Percentiles rank a stretch among this genome's conserved stretches.
phyloP scores from a whole-genome alignment of 2,888 invertebrate genomes.

The Saturnia pavonia region DNA sequence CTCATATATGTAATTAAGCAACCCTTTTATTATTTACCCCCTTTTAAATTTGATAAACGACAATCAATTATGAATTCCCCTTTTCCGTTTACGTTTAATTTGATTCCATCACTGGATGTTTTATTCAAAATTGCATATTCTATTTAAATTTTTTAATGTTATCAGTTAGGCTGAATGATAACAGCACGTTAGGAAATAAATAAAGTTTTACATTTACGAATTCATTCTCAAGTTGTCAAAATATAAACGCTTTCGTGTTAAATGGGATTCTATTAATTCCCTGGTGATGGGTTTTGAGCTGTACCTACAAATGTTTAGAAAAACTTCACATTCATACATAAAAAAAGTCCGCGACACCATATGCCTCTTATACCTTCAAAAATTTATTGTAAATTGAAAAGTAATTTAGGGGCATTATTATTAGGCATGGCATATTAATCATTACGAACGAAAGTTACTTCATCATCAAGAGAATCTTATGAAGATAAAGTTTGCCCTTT shows the following conservation, averaged over 20 bases:
- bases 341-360: no score
- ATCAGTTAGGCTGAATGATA: background rate
- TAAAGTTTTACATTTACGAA: background rate
- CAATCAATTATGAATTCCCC: background rate
- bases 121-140: background rate
- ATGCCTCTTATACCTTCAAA: no score
- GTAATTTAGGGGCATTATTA: no score
- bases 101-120: background rate
- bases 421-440: no score
- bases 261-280: no score
- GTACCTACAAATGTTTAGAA: no score
- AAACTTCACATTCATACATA: no score
- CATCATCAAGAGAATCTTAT: no score
- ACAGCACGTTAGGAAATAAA: background rate
- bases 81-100: background rate
- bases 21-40: background rate
- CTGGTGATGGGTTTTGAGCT: no score
- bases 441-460: no score
- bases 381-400: no score
- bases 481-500: no score
- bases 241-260: background rate
- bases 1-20: background rate
- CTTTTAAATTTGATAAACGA: background rate
- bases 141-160: background rate
- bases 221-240: background rate